Base-by-base conservation (phyloP, 2,888 invertebrate genomes). In the Drosophila barbarae region DNA sequence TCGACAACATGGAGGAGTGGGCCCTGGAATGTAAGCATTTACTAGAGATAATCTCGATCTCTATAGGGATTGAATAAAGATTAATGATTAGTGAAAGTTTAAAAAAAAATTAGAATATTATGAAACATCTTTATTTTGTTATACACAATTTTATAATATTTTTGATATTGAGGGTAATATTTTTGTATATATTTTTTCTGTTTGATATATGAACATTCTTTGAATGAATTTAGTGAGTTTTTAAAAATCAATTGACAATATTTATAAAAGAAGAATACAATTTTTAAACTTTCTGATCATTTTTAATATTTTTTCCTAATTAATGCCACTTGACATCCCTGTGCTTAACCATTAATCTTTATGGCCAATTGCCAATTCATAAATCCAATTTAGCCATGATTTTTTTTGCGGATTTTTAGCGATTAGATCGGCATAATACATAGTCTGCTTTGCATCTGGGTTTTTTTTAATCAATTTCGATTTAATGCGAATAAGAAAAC, bases 1-100 rank as follows among this genome's bases (percentile, higher is more conserved):
- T 88, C 46, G 32, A 60, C 28, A 76, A 85, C 30, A 73, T 77
- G 61, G 77, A 88, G 65, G 87, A 87, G 73, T 88, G 89, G 88
- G 88, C 88, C 10, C 72, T 88, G 53, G 84, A 88, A 74, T 88
- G 88, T 89, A 84, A 88, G 88, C 71, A 28, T 9, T 12, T 12
- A 12, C 5, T 21, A 0, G 2, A 5, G 9, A 18, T 7, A 13
- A 8, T 0, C 0, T 2, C 4, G 15, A 28, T 12, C 6, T 15
- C 15, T 10, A 3, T 2, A 23, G 13, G 8, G 10, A 10, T 5
- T 5, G 23, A 10, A 9, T 5, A 34, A 0, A 1, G 1, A 5
- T 34, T 5, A 3, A 2, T 3, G 42, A 15, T 44, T 12, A 30
- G 21, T 13, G 39, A 13, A 6, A 7, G 3, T 18, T 38, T 3